These are phyloP conservation scores for Centrocercus urophasianus DNA, from an alignment of 2,113 vertebrate genomes.

Conservation along the genomic window DNA sequence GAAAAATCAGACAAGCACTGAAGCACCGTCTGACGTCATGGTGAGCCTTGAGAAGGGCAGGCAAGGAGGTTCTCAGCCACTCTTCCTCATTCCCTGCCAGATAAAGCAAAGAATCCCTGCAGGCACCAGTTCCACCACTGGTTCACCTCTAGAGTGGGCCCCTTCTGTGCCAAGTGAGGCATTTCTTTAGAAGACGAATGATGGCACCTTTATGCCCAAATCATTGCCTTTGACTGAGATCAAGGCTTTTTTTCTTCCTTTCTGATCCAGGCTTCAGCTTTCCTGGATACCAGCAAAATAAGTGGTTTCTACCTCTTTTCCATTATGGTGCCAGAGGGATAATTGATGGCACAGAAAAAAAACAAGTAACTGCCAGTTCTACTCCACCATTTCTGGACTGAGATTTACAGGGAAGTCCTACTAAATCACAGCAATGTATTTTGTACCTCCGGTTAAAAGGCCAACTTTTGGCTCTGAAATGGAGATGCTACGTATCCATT, in stretches of 20 bases:
- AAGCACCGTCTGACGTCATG: accelerated
- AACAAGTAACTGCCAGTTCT: background rate
- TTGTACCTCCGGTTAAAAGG: background rate
- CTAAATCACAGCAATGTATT: background rate
- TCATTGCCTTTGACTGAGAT: background rate
- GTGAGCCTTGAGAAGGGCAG: background rate
- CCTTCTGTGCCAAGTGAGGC: background rate
- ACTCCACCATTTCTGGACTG: background rate
- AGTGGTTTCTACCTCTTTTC: background rate
- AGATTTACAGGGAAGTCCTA: background rate
- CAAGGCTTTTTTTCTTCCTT: background rate
- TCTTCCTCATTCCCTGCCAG: background rate
- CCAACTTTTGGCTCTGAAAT: background rate
- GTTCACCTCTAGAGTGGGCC: background rate
- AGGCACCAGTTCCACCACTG: background rate
- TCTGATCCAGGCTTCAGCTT: background rate
- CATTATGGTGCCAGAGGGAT: accelerated
- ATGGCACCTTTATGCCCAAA: background rate
- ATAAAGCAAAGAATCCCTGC: background rate
- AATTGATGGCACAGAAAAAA: background rate
- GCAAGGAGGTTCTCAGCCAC: background rate
- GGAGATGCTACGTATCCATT: background rate
- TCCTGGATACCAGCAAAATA: background rate
- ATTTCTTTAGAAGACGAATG: background rate
- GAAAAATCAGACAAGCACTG: background rate